Base-by-base conservation (phyloP, 2,888 invertebrate genomes). In the Stenichneumon culpator region DNA sequence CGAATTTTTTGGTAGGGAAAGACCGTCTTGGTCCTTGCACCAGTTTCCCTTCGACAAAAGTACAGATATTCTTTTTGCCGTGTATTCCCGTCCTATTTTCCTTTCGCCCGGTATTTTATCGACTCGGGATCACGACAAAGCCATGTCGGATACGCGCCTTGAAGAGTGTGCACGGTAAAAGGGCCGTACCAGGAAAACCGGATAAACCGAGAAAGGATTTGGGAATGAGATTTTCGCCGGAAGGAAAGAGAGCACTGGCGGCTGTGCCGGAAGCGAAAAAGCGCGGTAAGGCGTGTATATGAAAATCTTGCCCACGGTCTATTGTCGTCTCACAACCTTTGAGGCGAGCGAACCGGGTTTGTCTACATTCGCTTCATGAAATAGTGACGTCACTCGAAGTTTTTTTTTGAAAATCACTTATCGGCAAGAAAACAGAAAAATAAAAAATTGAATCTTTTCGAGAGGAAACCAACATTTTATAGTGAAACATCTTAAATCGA, bases 161-260 rank as follows among this genome's bases (percentile, higher is more conserved):
- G 44, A 19, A 25, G 25, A 63, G 25, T 22, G 39, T 19, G 60
- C 54, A 19, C 50, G 25, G 44, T 36, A 28, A 74, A 70, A 79
- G 16, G 36, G 25, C 50, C 16, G n/a, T 28, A 54, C 32, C 28
- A 28, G 44, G 65, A 60, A 54, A 47, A 39, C 16, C 70, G 67
- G 65, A 70, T 65, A 68, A 60, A 14, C 16, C 57, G 68, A 65
- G 54, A 47, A 70, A 44, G 72, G 63, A 70, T 65, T 52, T 44
- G 74, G 69, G 69, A 79, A 83, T 83, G 79, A 83, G 70, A 83
- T 83, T 83, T 83, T 32, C 19, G 11, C 63, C 70, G 75, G 69
- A 74, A 79, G 83, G 32, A 83, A 74, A 78, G 57, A 82, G 57
- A 63, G 67, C 82, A 16, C 28, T 67, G 67, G 67, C 65, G 69